These are phyloP conservation scores for Caenorhabditis zanzibari DNA, from an alignment of 2,888 invertebrate species.

Conservation along the genomic window DNA sequence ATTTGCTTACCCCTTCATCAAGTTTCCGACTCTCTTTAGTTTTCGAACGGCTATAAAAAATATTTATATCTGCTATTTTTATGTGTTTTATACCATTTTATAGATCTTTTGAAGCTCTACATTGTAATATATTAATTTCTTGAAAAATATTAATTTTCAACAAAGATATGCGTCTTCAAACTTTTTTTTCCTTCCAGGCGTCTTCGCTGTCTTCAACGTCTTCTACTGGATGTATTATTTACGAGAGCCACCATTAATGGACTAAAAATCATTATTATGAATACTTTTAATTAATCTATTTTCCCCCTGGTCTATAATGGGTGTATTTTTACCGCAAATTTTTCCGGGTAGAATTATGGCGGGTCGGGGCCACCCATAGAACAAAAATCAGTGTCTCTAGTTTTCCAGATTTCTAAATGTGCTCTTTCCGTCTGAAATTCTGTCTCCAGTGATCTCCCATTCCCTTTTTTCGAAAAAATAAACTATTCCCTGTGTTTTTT, in stretches of 20 bases:
- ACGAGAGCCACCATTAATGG: conserved; percentile 63
- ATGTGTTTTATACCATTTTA: too few species aligned
- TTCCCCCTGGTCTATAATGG: conserved; percentile 19
- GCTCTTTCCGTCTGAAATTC: too few species aligned
- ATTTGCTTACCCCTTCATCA: too few species aligned
- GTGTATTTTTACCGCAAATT: conserved; percentile 12
- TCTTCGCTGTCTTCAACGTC: conserved; percentile 76
- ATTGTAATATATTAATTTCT: too few species aligned
- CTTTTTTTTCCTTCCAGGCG: conserved; percentile 74
- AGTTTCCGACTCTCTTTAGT: too few species aligned
- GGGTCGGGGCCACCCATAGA: neutral
- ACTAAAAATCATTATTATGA: neutral
- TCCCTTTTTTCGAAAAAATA: neutral
- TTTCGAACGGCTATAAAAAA: too few species aligned
- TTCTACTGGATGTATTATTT: conserved; percentile 80
- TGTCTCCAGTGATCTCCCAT: conserved; percentile 2
- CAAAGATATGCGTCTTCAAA: too few species aligned
- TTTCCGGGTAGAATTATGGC: conserved; percentile 5
- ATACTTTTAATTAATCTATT: conserved; percentile 18
- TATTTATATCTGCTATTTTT: too few species aligned
- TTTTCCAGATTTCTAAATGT: conserved; percentile 5
- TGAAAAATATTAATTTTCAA: too few species aligned
- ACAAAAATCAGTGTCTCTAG: neutral
- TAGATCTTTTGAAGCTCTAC: too few species aligned
- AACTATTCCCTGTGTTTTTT: neutral